Evolutionary conservation across 2,797 vertebrate species (phyloP), one percentile per base, ranked within the genome.

Genomic region (Chelon auratus): DNA sequence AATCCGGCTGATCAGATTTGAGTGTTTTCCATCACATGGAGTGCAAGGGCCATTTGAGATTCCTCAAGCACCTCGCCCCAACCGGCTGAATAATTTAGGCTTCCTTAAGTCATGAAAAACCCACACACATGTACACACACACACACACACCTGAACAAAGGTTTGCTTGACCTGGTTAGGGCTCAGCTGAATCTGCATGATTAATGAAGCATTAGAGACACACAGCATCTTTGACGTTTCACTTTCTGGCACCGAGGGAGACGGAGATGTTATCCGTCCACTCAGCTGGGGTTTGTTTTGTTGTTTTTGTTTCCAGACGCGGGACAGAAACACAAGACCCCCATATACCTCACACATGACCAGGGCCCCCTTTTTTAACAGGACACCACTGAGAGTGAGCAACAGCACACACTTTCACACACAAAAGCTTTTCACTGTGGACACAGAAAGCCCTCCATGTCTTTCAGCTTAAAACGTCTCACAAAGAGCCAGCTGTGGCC

Each of bases 1-100:
- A 93, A 95, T 93, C 93, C 87, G 76, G 75, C 90, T 77, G 92
- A 94, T 95, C 92, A 94, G 94, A 95, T 94, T 95, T 94, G 90
- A 92, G 88, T 84, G 82, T 91, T 94, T 95, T 94, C 92, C 93
- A 93, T 94, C 90, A 82, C 88, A 89, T 58, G 43, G 87, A 91
- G 92, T 87, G 82, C 84, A 93, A 83, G 82, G 78, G 94, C 91
- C 90, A 95, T 91, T 92, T 86, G 93, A 95, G 95, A 94, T 91
- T 94, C 89, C 80, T 88, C 74, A 79, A 87, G 89, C 81, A 85
- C 81, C 86, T 81, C 73, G 81, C 64, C 43, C 81, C 50, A 33
- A 22, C 52, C 15, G 8, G 47, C 39, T 94, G 68, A 92, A 94
- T 94, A 85, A 93, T 93, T 93, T 62, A 93, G 71, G 83, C 76